Evolutionary conservation across 1,140 invertebrate species (phyloP), one percentile per base, ranked within the genome.

Genomic region (Neelides sp.): DNA sequence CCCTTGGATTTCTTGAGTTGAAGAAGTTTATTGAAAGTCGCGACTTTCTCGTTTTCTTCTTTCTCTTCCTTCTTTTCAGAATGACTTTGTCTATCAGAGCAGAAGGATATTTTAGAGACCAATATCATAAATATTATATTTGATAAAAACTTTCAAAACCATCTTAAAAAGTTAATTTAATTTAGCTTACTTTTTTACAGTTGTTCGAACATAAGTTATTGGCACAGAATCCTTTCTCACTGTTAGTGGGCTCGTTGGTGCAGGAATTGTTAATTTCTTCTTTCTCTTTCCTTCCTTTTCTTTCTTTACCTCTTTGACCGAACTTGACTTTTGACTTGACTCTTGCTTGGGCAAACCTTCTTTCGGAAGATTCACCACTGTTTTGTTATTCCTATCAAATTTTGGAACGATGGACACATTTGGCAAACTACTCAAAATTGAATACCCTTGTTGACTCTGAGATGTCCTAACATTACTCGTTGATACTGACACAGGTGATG

Each of bases 191-290:
- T 48, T 53, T 53, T 53, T 53, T 23, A 39, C 24, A 2, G 54
- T 47, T 42, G 43, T 49, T 26, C 46, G 54, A 35, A 35, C 20
- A 24, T 55, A 54, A 8, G 54, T 57, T 8, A 47, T 45, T 10
- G 58, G 60, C 41, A 56, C 48, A 34, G 59, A 40, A 39, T 61
- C 55, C 17, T 62, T 61, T 24, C 59, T 35, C n/a, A 64, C 48
- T 10, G 61, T 54, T n/a, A 60, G 48, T 13, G 58, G 47, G 48
- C 62, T 60, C 22, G 56, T 30, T 8, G 55, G 50, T 32, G 50
- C 30, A 2, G 48, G 58, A 10, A 57, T 36, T 7, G 36, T 23
- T 23, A 45, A 28, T 27, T 45, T 34, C 13, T 50, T 54, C 27
- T 45, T 52, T 15, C 47, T 51, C 47, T 43, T 48, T 23, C 27